These are phyloP conservation scores for Drosophila mimica DNA, from an alignment of 2,888 invertebrate genomes.

Conservation along the genomic window DNA sequence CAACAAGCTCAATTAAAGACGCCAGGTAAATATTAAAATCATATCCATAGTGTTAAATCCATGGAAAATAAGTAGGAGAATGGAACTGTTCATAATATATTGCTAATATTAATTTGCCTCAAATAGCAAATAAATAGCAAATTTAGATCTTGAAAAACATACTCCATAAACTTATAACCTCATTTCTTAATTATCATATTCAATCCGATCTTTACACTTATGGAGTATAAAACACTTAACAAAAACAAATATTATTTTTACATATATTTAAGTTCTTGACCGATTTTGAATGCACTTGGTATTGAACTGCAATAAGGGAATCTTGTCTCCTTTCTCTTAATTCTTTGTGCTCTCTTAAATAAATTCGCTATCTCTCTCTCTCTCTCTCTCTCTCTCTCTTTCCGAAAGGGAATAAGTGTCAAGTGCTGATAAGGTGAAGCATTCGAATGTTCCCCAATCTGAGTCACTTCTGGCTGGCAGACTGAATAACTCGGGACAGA, in stretches of 20 bases:
- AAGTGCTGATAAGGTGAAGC: constrained; percentile 33
- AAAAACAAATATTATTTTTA: neutral
- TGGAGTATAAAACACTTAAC: neutral
- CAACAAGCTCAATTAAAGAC: constrained; percentile 7
- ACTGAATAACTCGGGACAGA: constrained; percentile 1
- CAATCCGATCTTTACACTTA: neutral
- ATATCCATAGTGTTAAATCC: constrained; percentile 8
- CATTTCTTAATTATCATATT: too few relatives aligned
- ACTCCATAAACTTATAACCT: too few relatives aligned
- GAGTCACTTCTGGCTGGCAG: constrained; percentile 25
- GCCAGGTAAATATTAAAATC: constrained; percentile 28
- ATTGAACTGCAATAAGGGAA: neutral
- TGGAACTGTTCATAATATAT: neutral
- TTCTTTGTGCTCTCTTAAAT: neutral
- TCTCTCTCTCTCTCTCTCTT: neutral
- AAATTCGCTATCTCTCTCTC: neutral
- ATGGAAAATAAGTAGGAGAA: neutral
- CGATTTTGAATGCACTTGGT: neutral
- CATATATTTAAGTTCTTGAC: neutral
- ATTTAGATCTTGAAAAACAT: too few relatives aligned
- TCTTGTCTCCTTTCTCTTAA: neutral
- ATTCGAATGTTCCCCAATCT: constrained; percentile 9
- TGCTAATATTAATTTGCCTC: too few relatives aligned
- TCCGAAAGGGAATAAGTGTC: neutral
- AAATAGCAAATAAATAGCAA: too few relatives aligned